phyloP scores from a whole-genome alignment of 2,113 vertebrate species.

The Corythornis vintsioides region DNA sequence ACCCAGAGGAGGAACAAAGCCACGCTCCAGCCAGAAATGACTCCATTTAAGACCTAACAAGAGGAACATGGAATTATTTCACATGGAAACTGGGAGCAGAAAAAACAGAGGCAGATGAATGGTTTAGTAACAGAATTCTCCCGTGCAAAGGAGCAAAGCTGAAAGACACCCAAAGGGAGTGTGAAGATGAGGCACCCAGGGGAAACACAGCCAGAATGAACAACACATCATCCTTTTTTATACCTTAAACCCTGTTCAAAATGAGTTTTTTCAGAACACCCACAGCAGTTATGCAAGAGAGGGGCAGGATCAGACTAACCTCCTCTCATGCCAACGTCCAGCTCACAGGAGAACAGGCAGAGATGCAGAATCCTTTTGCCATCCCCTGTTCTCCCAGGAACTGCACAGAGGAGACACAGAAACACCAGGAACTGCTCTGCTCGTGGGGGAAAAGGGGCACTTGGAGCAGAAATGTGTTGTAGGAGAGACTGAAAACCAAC shows the following conservation, averaged over 20 bases:
- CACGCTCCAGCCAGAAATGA: background rate
- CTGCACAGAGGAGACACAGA: background rate
- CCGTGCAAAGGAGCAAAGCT: background rate
- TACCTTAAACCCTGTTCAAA: background rate
- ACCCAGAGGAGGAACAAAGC: background rate
- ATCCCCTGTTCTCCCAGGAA: background rate
- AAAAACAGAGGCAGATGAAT: constrained; percentile 21
- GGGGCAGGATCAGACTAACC: background rate
- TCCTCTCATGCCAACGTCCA: background rate
- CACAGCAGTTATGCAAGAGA: background rate
- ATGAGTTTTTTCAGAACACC: background rate
- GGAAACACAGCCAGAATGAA: background rate
- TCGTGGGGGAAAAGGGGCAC: too few relatives aligned
- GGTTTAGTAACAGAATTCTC: constrained; percentile 26
- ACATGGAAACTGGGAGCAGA: background rate
- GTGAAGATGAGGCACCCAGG: background rate
- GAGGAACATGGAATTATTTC: constrained; percentile 3
- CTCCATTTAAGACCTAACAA: background rate
- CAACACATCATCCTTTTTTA: background rate
- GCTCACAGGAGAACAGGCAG: background rate
- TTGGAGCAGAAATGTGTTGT: accelerated
- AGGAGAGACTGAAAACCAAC: background rate
- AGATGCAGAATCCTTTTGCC: background rate
- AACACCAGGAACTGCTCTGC: accelerated
- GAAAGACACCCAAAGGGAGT: background rate